Base-by-base conservation (phyloP, 1,140 invertebrate genomes). In the Apis laboriosa region DNA sequence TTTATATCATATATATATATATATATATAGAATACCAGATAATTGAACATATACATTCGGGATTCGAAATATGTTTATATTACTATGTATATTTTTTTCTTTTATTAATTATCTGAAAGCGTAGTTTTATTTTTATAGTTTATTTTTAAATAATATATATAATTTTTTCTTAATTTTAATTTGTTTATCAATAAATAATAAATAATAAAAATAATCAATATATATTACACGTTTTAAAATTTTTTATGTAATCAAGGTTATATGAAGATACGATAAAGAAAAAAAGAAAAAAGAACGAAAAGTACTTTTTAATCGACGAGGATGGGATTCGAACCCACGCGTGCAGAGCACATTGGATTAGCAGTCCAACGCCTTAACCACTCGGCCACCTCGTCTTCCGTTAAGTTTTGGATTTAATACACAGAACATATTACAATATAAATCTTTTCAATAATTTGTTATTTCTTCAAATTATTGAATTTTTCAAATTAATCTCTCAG, bases 281-380 rank as follows among this genome's bases (percentile, higher is more conserved):
- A 63, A 53, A 24, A 21, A n/a, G 21, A 34, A 9, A 56, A 55
- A 3, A 15, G 21, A n/a, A 60, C 21, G 9, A 21, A 60, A 60
- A n/a, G n/a, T 43, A 43, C 34, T 43, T 43, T 43, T 43, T 7
- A 43, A 43, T 9, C 96, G 96, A 97, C 96, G 96, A 97, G 96
- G 96, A 97, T 97, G 96, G 96, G 96, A 97, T 97, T 97, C 96
- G 96, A 97, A 97, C 96, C 96, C 96, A 97, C 96, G 96, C 96
- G 96, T 96, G 97, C 95, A 95, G 95, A 95, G 95, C 95, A 95
- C 95, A 95, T 95, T 95, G 95, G 95, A 95, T 95, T 96, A 97
- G 96, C 96, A 97, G 96, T 97, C 96, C 96, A 97, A 97, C 96
- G 96, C 96, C 96, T 97, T 97, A 97, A 97, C 96, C 96, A 97